phyloP scores from a whole-genome alignment of 2,888 invertebrate genomes.

The Zhuqinia jingwanae region DNA sequence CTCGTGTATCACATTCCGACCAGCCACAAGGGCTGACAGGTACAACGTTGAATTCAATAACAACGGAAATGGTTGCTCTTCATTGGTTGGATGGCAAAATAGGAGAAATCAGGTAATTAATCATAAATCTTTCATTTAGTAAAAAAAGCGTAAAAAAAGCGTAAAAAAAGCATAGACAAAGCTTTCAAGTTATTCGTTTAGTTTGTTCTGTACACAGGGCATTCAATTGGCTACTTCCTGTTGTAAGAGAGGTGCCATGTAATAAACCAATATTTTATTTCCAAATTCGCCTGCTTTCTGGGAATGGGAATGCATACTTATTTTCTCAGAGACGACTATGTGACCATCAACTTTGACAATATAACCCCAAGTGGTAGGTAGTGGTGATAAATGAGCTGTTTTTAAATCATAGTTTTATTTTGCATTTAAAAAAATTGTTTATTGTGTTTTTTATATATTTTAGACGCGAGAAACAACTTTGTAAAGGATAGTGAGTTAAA shows the following conservation, averaged over 20 bases:
- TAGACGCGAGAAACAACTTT: slow-evolving; percentile 72
- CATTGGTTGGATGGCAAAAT: slow-evolving; percentile 73
- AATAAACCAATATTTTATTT: too few relatives aligned
- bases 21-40: slow-evolving; percentile 53
- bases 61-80: slow-evolving; percentile 71
- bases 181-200: too few relatives aligned
- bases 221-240: too few relatives aligned
- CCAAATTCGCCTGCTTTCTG: too few relatives aligned
- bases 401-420: not conserved
- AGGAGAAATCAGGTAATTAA: slow-evolving; percentile 68
- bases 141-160: too few relatives aligned
- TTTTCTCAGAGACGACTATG: slow-evolving; percentile 61
- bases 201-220: too few relatives aligned
- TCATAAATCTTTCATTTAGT: too few relatives aligned
- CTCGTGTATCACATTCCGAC: slow-evolving; percentile 69
- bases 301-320: too few relatives aligned
- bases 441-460: not conserved
- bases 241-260: too few relatives aligned
- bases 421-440: not conserved
- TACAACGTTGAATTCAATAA: slow-evolving; percentile 67
- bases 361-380: slow-evolving; percentile 45
- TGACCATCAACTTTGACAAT: slow-evolving; percentile 65
- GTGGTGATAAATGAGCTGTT: too few relatives aligned
- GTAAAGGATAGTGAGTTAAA: slow-evolving; percentile 69
- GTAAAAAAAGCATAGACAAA: too few relatives aligned